These are phyloP conservation scores for Calycopis cecrops DNA, from an alignment of 1,140 invertebrate genomes.

Conservation along the genomic window DNA sequence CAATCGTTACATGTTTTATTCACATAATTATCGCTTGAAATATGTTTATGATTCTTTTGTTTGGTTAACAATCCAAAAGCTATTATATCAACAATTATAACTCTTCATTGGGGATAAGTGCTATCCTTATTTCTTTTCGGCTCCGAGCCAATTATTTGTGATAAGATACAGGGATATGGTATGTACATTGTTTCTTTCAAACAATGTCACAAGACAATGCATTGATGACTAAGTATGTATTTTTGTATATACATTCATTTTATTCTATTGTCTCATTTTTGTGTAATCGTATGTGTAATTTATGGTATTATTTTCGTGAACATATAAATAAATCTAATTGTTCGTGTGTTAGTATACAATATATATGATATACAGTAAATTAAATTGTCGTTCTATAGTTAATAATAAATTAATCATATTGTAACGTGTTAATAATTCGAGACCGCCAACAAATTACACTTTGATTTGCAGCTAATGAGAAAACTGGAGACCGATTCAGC, in stretches of 20 bases:
- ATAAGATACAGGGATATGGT: too few species aligned
- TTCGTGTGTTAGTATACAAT: too few species aligned
- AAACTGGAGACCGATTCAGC: constrained; percentile 58
- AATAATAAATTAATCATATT: too few species aligned
- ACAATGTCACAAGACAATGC: constrained; percentile 17
- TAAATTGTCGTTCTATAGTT: too few species aligned
- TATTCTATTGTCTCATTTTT: too few species aligned
- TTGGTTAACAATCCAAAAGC: not conserved
- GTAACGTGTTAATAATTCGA: constrained; percentile 27
- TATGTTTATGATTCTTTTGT: constrained; percentile 6
- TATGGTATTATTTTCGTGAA: too few species aligned
- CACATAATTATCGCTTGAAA: not conserved
- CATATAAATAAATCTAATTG: too few species aligned
- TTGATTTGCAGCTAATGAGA: constrained; percentile 64
- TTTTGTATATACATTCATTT: too few species aligned
- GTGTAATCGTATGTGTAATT: too few species aligned
- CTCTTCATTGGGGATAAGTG: not conserved
- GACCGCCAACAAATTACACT: constrained; percentile 50
- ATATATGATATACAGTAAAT: too few species aligned
- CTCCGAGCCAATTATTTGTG: not conserved
- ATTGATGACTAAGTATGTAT: too few species aligned
- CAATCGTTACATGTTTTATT: not conserved
- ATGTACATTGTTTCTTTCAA: not conserved
- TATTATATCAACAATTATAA: constrained; percentile 1
- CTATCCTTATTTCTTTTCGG: not conserved